phyloP scores from a whole-genome alignment of 2,797 vertebrate species.

The Phalloptychus januarius region DNA sequence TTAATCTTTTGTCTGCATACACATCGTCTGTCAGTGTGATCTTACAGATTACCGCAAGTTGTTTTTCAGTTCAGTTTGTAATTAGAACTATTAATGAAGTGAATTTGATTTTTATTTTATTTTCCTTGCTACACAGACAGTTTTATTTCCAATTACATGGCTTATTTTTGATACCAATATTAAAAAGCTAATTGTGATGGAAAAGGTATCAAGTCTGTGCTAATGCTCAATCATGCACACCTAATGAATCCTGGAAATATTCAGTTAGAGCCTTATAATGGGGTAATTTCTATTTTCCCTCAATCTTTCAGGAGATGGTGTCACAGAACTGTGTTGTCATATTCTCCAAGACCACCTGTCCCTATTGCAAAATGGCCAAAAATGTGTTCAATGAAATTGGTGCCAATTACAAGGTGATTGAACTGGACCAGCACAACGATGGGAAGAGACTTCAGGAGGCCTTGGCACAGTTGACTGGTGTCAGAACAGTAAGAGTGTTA shows the following conservation, averaged over 20 bases:
- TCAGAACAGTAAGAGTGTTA: slow-evolving; percentile 86
- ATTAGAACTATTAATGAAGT: neutral
- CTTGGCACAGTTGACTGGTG: slow-evolving; percentile 89
- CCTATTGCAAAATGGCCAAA: slow-evolving; percentile 94
- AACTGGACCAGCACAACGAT: slow-evolving; percentile 88
- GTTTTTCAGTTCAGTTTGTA: neutral
- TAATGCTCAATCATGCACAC: neutral
- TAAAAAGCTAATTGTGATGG: neutral
- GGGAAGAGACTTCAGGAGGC: slow-evolving; percentile 88
- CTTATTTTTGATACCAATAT: neutral
- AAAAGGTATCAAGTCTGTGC: neutral
- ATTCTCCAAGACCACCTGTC: slow-evolving; percentile 95
- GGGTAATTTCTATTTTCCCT: neutral
- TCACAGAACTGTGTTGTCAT: slow-evolving; percentile 94
- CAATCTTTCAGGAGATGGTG: slow-evolving; percentile 85
- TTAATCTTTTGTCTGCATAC: neutral
- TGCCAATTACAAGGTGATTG: slow-evolving; percentile 87
- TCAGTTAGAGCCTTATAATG: neutral
- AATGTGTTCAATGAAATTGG: slow-evolving; percentile 90
- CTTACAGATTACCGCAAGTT: neutral
- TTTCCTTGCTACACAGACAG: neutral
- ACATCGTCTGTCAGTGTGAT: neutral
- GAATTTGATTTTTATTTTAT: neutral
- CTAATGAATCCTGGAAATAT: neutral
- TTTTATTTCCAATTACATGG: neutral